These are phyloP conservation scores for Sympetrum striolatum DNA, from an alignment of 2,888 invertebrate genomes.

Conservation along the genomic window DNA sequence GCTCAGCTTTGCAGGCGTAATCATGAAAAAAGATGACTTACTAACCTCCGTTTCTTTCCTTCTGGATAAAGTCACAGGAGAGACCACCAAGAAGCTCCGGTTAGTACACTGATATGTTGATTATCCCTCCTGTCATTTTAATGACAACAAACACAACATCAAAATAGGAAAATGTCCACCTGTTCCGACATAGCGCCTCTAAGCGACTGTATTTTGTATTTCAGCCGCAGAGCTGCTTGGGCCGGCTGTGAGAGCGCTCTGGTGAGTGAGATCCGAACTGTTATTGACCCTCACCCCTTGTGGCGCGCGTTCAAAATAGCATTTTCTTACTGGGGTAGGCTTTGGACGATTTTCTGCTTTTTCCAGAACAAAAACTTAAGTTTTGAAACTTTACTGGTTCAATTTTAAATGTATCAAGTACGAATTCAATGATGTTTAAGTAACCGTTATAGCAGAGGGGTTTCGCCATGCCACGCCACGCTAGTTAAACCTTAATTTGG, in stretches of 20 bases:
- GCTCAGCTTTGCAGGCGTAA: neutral
- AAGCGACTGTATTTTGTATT: conserved; percentile 31
- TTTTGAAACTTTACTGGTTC: too few species aligned
- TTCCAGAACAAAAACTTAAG: too few species aligned
- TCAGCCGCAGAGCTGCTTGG: conserved; percentile 22
- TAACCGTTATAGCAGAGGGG: too few species aligned
- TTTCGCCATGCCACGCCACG: too few species aligned
- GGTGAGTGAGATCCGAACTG: neutral
- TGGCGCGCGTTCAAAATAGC: conserved; percentile 1
- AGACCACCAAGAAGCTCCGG: neutral
- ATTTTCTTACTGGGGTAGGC: neutral
- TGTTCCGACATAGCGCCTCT: conserved; percentile 39
- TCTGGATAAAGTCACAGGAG: neutral
- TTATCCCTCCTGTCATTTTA: conserved; percentile 35
- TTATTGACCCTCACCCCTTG: neutral
- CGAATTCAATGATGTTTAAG: too few species aligned
- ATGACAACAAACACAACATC: conserved; percentile 38
- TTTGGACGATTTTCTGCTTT: too few species aligned
- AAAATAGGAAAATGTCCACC: conserved; percentile 41
- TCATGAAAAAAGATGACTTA: neutral
- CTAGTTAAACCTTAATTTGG: too few species aligned
- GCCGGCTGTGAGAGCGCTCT: conserved; percentile 6
- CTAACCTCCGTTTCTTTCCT: conserved; percentile 2
- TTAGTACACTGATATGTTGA: neutral
- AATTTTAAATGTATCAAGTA: too few species aligned